phyloP scores from a whole-genome alignment of 2,888 invertebrate species.

The Drosophila melanosoma region DNA sequence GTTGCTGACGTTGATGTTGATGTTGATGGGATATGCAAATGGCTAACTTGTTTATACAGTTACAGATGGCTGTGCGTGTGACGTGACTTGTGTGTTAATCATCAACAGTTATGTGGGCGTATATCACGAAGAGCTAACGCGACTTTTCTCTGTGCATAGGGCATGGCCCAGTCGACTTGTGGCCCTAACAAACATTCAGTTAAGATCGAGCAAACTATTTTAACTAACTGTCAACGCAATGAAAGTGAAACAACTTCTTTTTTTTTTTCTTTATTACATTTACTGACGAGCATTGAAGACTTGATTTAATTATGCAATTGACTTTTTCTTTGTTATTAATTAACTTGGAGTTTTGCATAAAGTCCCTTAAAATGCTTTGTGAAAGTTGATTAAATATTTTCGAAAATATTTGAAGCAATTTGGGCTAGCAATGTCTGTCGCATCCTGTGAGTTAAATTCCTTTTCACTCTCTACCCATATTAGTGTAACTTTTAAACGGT shows the following conservation, averaged over 20 bases:
- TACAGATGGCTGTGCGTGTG: constrained; percentile 49
- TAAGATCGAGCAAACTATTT: constrained; percentile 37
- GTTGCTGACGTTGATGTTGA: constrained; percentile 42
- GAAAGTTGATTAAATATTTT: constrained; percentile 6
- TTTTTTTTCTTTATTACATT: constrained; percentile 7
- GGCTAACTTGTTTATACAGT: constrained; percentile 47
- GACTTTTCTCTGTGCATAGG: constrained; percentile 32
- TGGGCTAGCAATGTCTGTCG: neutral
- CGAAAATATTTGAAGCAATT: neutral
- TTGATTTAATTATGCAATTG: constrained; percentile 37
- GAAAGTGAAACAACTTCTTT: constrained; percentile 62
- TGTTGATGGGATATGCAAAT: constrained; percentile 60
- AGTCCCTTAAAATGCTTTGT: constrained; percentile 8
- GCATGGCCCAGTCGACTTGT: constrained; percentile 46
- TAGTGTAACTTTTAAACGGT: neutral
- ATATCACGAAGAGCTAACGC: neutral
- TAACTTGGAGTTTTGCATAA: constrained; percentile 9
- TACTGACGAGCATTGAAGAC: constrained; percentile 4
- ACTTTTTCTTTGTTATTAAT: neutral
- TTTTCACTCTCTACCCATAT: neutral
- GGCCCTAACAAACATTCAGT: constrained; percentile 10
- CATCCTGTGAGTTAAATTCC: constrained; percentile 3
- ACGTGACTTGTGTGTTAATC: constrained; percentile 35
- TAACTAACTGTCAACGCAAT: constrained; percentile 33
- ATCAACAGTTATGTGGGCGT: constrained; percentile 4